Percentiles rank a stretch among this genome's conserved stretches.
These are phyloP conservation scores for Paraescarpia echinospica DNA, from an alignment of 1,140 invertebrate species.

Conservation along the genomic window DNA sequence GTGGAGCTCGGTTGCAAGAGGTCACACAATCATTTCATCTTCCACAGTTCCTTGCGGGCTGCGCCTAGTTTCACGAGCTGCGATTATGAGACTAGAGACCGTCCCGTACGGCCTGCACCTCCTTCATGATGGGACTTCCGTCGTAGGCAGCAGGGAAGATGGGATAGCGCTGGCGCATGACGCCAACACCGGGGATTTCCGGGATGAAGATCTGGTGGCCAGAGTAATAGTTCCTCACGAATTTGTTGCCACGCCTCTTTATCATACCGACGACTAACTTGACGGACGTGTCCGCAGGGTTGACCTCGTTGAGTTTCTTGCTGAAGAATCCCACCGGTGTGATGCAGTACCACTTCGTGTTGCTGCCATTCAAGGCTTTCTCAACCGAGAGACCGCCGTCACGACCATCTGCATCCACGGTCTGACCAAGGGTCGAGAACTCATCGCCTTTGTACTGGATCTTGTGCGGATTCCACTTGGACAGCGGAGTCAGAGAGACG, in stretches of 20 bases:
- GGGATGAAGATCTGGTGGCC: not conserved
- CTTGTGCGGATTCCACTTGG: conserved; percentile 38
- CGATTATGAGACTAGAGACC: too few species aligned
- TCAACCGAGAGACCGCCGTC: not conserved
- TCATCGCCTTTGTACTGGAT: not conserved
- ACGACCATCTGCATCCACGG: not conserved
- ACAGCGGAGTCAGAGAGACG: conserved; percentile 38
- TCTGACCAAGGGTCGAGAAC: not conserved
- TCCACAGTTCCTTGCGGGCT: not conserved
- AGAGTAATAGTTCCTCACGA: not conserved
- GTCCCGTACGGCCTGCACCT: too few species aligned
- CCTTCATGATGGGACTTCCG: too few species aligned
- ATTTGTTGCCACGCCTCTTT: not conserved
- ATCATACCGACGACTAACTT: not conserved
- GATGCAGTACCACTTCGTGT: not conserved
- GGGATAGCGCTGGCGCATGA: too few species aligned
- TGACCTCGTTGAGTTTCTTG: not conserved
- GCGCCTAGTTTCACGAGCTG: not conserved
- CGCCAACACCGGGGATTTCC: too few species aligned
- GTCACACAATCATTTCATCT: not conserved
- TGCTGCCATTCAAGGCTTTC: not conserved
- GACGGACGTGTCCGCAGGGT: not conserved
- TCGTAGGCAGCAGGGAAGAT: too few species aligned
- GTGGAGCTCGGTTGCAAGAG: too few species aligned
- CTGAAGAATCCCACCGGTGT: not conserved